Conservation (phyloP, 1,140 invertebrate species). For the Drosophila orosa region DNA sequence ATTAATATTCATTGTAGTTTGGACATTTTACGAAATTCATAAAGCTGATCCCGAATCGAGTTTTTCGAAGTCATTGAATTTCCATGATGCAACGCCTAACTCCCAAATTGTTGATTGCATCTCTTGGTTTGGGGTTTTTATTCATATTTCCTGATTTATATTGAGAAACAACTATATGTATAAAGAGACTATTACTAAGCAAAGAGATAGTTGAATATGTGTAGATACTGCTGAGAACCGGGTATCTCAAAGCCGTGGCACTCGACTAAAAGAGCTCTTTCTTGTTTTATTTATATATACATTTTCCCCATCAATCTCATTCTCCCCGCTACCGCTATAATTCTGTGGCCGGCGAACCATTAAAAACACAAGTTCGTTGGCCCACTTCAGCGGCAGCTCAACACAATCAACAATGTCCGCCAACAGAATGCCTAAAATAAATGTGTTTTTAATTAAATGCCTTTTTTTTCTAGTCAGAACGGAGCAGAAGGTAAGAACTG, state of each 20-base stretch:
- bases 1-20: conserved; percentile 1
- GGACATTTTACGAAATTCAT: no score
- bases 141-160: background rate
- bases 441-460: conserved; percentile 77
- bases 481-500: conserved; percentile 23
- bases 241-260: background rate
- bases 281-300: conserved; percentile 14
- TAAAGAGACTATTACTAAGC: no score
- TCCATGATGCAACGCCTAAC: background rate
- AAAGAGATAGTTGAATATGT: background rate
- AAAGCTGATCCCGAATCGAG: no score
- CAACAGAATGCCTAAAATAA: conserved; percentile 57
- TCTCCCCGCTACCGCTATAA: conserved; percentile 8
- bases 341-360: conserved; percentile 53
- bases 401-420: conserved; percentile 44
- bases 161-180: background rate
- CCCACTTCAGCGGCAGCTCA: conserved; percentile 48
- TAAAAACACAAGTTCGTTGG: conserved; percentile 63
- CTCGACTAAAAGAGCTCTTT: conserved; percentile 2
- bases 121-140: background rate
- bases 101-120: no score
- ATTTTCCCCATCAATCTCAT: conserved; percentile 31
- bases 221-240: background rate
- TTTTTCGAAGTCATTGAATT: background rate
- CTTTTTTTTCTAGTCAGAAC: conserved; percentile 54